These are phyloP conservation scores for Brachionus manjavacas DNA, from an alignment of 1,140 invertebrate genomes.

Conservation along the genomic window DNA sequence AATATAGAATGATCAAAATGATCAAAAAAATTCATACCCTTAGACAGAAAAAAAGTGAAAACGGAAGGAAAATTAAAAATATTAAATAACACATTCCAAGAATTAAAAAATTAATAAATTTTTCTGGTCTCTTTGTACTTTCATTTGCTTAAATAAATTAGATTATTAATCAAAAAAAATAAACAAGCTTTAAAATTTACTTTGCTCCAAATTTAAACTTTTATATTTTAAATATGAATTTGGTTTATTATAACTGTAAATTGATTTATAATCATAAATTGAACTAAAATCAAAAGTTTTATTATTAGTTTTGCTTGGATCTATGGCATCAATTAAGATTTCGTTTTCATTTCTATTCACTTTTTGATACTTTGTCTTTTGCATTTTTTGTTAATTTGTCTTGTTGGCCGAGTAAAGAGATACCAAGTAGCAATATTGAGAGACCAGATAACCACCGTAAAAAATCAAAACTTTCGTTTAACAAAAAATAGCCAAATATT, in stretches of 20 bases:
- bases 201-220: neutral
- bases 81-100: neutral
- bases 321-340: neutral
- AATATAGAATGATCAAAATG: neutral
- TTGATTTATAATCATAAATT: slow-evolving; percentile 34
- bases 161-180: too few relatives aligned
- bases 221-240: neutral
- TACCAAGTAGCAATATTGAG: neutral
- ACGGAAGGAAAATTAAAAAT: neutral
- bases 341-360: slow-evolving; percentile 22
- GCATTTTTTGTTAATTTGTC: neutral
- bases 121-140: neutral
- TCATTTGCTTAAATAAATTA: neutral
- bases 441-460: neutral
- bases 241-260: neutral
- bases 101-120: neutral
- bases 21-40: neutral
- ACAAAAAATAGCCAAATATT: slow-evolving; percentile 24
- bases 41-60: neutral
- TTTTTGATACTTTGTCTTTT: neutral
- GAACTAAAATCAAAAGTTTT: slow-evolving; percentile 24
- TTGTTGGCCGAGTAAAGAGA: slow-evolving; percentile 6
- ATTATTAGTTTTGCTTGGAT: neutral
- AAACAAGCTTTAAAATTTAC: neutral
- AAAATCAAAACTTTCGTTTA: neutral